phyloP scores from a whole-genome alignment of 2,888 invertebrate genomes.

The Catocala nupta region DNA sequence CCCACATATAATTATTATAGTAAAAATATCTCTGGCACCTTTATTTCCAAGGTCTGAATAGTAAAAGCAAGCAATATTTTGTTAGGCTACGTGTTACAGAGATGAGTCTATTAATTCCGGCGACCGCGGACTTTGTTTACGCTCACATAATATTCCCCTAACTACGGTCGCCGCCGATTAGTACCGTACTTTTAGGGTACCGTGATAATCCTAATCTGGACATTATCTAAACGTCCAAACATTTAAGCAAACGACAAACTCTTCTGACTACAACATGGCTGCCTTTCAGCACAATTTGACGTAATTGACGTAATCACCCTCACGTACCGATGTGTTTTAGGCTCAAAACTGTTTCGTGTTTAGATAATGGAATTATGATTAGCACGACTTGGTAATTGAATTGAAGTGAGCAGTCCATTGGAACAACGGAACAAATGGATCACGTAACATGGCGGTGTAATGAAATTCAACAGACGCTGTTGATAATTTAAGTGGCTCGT shows the following conservation, averaged over 20 bases:
- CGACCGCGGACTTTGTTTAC: slow-evolving; percentile 12
- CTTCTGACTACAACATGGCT: slow-evolving; percentile 16
- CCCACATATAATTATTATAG: no score
- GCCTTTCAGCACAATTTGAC: slow-evolving; percentile 26
- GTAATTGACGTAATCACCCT: slow-evolving; percentile 40
- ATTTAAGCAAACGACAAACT: slow-evolving; percentile 27
- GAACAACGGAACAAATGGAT: slow-evolving; percentile 36
- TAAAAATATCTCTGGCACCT: no score
- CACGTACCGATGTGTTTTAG: slow-evolving; percentile 47
- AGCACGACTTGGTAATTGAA: slow-evolving; percentile 54
- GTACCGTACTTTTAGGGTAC: slow-evolving; percentile 35
- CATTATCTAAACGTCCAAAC: slow-evolving; percentile 44
- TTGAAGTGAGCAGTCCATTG: slow-evolving; percentile 39
- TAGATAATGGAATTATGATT: slow-evolving; percentile 52
- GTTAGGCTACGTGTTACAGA: background rate
- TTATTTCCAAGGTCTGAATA: background rate
- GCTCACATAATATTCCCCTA: slow-evolving; percentile 20
- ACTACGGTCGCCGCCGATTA: slow-evolving; percentile 28
- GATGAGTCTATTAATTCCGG: slow-evolving; percentile 19
- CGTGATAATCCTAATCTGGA: slow-evolving; percentile 40
- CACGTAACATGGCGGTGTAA: slow-evolving; percentile 39
- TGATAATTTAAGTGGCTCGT: slow-evolving; percentile 36
- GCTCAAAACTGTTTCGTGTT: slow-evolving; percentile 34
- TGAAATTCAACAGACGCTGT: slow-evolving; percentile 43
- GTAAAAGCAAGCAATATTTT: background rate